Evolutionary conservation across 2,113 vertebrate species (phyloP), one percentile per base, ranked within the genome.

Genomic region (Athene cunicularia): DNA sequence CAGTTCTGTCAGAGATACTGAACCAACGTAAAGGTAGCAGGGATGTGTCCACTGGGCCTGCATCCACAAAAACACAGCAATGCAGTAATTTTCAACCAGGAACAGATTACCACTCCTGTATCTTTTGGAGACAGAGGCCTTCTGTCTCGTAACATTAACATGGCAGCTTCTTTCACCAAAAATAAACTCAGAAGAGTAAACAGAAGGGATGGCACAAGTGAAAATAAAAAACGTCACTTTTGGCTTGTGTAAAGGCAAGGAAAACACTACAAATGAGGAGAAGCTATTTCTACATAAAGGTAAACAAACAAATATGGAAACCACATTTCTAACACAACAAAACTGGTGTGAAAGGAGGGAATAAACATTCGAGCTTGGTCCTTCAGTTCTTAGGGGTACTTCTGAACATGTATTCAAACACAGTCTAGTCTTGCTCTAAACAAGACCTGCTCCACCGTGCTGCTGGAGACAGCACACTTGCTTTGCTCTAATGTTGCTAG

Each of bases 181-280:
- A 88, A 93, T 76, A 95, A 76, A 84, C 70, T 89, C 64, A 18
- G 71, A 93, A 59, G 53, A 80, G 73, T 76, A 91, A 96, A 84
- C 53, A 87, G 76, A 88, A 67, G 70, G 62, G 60, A 95, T n/a
- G 35, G 60, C n/a, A 45, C 30, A 81, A 94, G 43, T 12, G 28
- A 84, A 95, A 95, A 67, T 14, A 89, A 63, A 79, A 74, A 41
- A 30, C 17, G 63, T 92, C 8, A 24, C 49, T 94, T 95, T 32
- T 75, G 64, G 70, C 90, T 87, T 63, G 56, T 3, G 3, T 45
- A 71, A 90, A 66, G 33, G 56, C 70, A 88, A 30, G 71, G 93
- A 92, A 96, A 96, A 95, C 27, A 11, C 90, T 58, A 93, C 71
- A 55, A 82, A 45, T 2, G 3, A 92, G 67, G 15, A 94, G 11